A percentile compares a stretch with the other conserved stretches of the same genome.
phyloP scores from a whole-genome alignment of 2,888 invertebrate species.

The Peribatodes rhomboidaria region DNA sequence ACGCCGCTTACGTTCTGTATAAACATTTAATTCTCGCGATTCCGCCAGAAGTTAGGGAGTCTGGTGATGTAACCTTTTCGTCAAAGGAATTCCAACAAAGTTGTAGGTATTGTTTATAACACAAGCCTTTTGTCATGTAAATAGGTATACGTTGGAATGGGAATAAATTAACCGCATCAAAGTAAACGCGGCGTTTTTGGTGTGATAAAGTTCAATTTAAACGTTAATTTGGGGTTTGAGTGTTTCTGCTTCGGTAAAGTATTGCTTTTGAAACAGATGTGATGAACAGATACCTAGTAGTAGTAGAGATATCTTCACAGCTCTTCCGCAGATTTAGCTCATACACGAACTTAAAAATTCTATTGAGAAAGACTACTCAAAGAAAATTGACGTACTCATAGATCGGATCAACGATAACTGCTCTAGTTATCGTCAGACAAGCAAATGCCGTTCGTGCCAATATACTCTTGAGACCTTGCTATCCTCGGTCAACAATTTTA shows the following conservation, averaged over 20 bases:
- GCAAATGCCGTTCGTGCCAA: too few relatives aligned
- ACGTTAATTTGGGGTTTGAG: constrained; percentile 20
- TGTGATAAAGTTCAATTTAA: constrained; percentile 36
- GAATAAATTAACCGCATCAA: constrained; percentile 61
- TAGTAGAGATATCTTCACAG: too few relatives aligned
- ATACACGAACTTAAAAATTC: background rate
- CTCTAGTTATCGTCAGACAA: too few relatives aligned
- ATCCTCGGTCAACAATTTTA: too few relatives aligned
- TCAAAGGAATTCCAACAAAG: constrained; percentile 60
- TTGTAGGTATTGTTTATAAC: constrained; percentile 57
- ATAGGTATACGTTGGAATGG: constrained; percentile 51
- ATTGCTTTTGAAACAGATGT: too few relatives aligned
- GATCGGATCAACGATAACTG: too few relatives aligned
- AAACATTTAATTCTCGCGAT: constrained; percentile 55
- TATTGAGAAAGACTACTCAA: too few relatives aligned
- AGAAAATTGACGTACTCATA: too few relatives aligned
- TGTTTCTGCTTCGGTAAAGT: constrained; percentile 18
- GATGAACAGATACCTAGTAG: too few relatives aligned
- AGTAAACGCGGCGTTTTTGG: constrained; percentile 45
- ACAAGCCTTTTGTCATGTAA: constrained; percentile 62
- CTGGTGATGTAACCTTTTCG: constrained; percentile 41
- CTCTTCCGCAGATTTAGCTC: too few relatives aligned
- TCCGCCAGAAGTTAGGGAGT: constrained; percentile 51
- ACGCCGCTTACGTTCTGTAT: constrained; percentile 32
- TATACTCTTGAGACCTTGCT: too few relatives aligned